phyloP scores from a whole-genome alignment of 2,113 vertebrate genomes.

The Apistogramma diplotaenia region DNA sequence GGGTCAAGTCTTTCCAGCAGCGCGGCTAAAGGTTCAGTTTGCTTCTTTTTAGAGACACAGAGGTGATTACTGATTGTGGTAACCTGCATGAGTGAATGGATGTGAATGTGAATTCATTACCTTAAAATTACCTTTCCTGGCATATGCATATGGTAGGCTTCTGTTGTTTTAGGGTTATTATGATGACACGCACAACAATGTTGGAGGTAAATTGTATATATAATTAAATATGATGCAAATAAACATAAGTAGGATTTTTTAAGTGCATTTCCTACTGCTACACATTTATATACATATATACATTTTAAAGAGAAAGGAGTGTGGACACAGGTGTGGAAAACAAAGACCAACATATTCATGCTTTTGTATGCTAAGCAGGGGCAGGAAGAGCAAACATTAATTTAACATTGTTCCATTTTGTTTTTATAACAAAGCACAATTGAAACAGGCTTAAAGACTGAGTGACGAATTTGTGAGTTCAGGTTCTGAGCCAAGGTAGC shows the following conservation, averaged over 20 bases:
- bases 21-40: slow-evolving; percentile 13
- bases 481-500: neutral
- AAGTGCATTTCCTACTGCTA: no score
- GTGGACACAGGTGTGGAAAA: neutral
- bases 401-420: neutral
- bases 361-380: neutral
- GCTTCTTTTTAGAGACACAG: slow-evolving; percentile 3
- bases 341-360: neutral
- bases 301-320: neutral
- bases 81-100: neutral
- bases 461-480: neutral
- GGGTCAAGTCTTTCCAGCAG: slow-evolving; percentile 58
- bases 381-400: neutral
- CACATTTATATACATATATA: no score
- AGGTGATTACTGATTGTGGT: slow-evolving; percentile 6
- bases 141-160: neutral
- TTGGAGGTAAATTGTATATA: neutral
- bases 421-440: neutral
- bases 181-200: neutral
- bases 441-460: neutral
- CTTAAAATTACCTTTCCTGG: neutral
- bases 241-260: neutral
- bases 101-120: neutral
- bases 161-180: neutral
- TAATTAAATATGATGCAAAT: neutral